These are phyloP conservation scores for Tychaedon coryphoeus DNA, from an alignment of 2,113 vertebrate species.

Conservation along the genomic window DNA sequence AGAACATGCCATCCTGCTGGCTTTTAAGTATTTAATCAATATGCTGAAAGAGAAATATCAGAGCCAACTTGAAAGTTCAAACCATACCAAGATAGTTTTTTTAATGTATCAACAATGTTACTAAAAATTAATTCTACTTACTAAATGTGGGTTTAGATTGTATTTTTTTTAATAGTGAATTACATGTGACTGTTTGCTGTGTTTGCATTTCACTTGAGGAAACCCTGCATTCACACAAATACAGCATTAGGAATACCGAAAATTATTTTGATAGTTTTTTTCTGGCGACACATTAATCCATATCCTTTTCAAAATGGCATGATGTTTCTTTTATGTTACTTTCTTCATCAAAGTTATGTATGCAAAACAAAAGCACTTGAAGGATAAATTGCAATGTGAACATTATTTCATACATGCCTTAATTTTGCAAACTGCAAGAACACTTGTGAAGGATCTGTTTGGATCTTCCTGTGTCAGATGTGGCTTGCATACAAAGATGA, in stretches of 20 bases:
- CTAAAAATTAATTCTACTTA: background rate
- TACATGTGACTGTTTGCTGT: background rate
- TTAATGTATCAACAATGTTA: background rate
- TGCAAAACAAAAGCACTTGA: background rate
- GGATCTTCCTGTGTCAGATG: background rate
- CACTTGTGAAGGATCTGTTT: background rate
- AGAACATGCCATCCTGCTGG: conserved; percentile 8
- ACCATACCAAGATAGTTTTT: background rate
- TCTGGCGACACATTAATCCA: background rate
- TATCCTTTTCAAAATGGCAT: background rate
- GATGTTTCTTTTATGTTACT: background rate
- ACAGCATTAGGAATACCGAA: background rate
- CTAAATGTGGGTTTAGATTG: background rate
- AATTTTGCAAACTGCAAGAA: background rate
- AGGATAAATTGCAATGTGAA: background rate
- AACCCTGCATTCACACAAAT: background rate
- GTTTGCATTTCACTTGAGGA: background rate
- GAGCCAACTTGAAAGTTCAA: conserved; percentile 10
- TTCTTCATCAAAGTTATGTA: background rate
- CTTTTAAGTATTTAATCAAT: conserved; percentile 64
- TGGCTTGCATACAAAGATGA: background rate
- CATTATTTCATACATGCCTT: background rate
- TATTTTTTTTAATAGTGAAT: background rate
- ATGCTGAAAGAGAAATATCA: conserved; percentile 38
- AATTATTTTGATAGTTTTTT: background rate